These are phyloP conservation scores for Peribatodes rhomboidaria DNA, from an alignment of 2,888 invertebrate genomes.

Conservation along the genomic window DNA sequence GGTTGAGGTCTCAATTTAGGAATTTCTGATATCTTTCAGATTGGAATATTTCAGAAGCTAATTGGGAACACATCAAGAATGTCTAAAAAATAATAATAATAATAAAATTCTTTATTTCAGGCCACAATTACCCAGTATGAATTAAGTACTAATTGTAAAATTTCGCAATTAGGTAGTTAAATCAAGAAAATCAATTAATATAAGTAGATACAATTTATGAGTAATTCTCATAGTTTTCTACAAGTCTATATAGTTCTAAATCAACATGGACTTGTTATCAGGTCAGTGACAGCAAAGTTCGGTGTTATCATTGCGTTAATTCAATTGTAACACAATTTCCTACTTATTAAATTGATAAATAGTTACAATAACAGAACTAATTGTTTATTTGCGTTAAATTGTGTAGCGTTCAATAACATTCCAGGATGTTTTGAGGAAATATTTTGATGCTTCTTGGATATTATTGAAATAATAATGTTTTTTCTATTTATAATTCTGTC, in stretches of 20 bases:
- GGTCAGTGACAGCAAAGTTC: constrained; percentile 46
- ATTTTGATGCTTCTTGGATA: background rate
- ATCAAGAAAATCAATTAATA: too few relatives aligned
- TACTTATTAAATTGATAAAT: constrained; percentile 23
- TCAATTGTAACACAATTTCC: constrained; percentile 27
- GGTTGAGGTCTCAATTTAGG: background rate
- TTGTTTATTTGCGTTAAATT: constrained; percentile 22
- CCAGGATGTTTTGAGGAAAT: constrained; percentile 13
- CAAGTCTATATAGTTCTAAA: background rate
- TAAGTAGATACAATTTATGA: background rate
- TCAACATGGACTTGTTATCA: constrained; percentile 33
- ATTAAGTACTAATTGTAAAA: too few relatives aligned
- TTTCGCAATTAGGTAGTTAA: too few relatives aligned
- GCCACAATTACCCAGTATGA: too few relatives aligned
- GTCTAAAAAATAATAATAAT: background rate
- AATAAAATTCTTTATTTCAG: too few relatives aligned
- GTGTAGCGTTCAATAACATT: background rate
- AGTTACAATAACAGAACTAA: constrained; percentile 7
- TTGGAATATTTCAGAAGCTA: background rate
- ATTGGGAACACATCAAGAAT: background rate
- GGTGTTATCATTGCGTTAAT: constrained; percentile 41
- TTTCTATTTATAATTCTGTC: background rate
- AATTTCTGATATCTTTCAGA: background rate
- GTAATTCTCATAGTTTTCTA: background rate
- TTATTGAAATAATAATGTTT: background rate